phyloP scores from a whole-genome alignment of 2,888 invertebrate genomes.

The Eupithecia tripunctaria region DNA sequence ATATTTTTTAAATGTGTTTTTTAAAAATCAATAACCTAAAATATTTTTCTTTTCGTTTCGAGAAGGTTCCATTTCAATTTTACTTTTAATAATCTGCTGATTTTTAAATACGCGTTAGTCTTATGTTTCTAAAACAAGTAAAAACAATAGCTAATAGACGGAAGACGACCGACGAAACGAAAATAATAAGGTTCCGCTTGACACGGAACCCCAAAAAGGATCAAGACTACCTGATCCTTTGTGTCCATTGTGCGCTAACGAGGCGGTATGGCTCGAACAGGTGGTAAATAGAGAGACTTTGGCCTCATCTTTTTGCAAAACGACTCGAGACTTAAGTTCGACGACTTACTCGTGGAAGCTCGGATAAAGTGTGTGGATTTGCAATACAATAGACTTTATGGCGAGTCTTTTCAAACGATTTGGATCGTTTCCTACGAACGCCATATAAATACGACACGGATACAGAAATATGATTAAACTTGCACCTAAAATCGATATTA shows the following conservation, averaged over 20 bases:
- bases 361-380: conserved; percentile 76
- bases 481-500: too few relatives aligned
- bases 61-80: too few relatives aligned
- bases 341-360: conserved; percentile 77
- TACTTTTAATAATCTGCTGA: too few relatives aligned
- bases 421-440: not conserved
- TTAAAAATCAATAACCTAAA: too few relatives aligned
- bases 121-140: too few relatives aligned
- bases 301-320: conserved; percentile 71
- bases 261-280: conserved; percentile 64
- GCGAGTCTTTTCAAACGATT: not conserved
- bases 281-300: conserved; percentile 65
- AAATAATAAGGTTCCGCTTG: not conserved
- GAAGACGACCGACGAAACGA: not conserved
- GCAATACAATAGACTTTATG: conserved; percentile 53
- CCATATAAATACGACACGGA: too few relatives aligned
- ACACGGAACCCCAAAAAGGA: conserved; percentile 40
- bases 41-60: too few relatives aligned
- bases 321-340: not conserved
- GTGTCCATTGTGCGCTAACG: conserved; percentile 75
- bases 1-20: too few relatives aligned
- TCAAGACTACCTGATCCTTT: conserved; percentile 67
- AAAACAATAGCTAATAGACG: not conserved
- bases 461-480: too few relatives aligned
- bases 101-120: too few relatives aligned